Evolutionary conservation across 2,113 vertebrate genomes (phyloP).

Genomic region (Etia nguti): DNA sequence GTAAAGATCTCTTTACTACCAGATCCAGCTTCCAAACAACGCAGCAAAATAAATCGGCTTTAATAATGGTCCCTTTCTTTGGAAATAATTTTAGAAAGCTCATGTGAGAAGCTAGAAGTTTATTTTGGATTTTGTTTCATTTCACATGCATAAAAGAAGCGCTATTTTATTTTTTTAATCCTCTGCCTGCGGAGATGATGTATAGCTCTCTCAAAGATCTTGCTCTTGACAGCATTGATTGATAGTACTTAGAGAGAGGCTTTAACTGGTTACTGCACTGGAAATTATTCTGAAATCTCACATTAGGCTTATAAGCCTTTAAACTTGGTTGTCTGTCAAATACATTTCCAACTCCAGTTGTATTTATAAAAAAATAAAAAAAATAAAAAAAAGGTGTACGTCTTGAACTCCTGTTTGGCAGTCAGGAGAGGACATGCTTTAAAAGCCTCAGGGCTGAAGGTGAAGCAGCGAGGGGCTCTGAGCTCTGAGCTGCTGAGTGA

Average conservation of each 20-base stretch:
- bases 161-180: background rate
- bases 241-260: slow-evolving; percentile 7
- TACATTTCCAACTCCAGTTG: background rate
- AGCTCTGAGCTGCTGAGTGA: slow-evolving; percentile 8
- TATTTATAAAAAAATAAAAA: background rate
- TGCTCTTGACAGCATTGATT: slow-evolving; percentile 17
- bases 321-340: background rate
- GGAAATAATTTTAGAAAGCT: background rate
- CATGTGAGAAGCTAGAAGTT: background rate
- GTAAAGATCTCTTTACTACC: background rate
- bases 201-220: slow-evolving; percentile 4
- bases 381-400: background rate
- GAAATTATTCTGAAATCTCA: background rate
- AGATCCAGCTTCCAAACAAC: background rate
- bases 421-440: background rate
- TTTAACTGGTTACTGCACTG: background rate
- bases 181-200: slow-evolving; percentile 21
- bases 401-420: background rate
- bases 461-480: background rate
- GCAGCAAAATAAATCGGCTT: background rate
- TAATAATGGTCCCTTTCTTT: background rate
- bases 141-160: background rate
- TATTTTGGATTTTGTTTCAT: background rate
- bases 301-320: background rate
- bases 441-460: slow-evolving; percentile 4